These are phyloP conservation scores for Lottia gigantea DNA, from an alignment of 2,888 invertebrate genomes.

Conservation along the genomic window DNA sequence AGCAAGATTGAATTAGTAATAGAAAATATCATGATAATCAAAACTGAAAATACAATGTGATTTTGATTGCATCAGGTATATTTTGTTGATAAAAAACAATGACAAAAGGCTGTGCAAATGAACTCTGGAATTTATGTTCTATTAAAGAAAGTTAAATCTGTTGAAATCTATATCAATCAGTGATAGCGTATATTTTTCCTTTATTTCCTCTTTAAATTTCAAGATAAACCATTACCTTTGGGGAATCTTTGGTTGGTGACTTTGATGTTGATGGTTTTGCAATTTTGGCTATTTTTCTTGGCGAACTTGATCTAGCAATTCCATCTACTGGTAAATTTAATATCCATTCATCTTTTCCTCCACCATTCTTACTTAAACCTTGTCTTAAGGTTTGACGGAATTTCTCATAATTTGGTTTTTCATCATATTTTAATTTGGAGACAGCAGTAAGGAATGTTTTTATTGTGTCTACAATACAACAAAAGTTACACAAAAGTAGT, in stretches of 20 bases:
- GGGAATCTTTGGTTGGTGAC: conserved; percentile 16
- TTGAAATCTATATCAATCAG: no score
- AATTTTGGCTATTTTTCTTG: not conserved
- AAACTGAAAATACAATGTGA: no score
- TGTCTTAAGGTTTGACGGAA: conserved; percentile 78
- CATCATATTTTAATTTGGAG: conserved; percentile 78
- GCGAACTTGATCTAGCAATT: not conserved
- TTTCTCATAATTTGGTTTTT: conserved; percentile 81
- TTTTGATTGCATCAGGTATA: no score
- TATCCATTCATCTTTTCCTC: conserved; percentile 51
- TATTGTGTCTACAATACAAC: conserved; percentile 69
- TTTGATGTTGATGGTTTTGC: conserved; percentile 18
- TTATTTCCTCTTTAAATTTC: no score
- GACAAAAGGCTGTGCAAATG: no score
- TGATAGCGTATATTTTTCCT: no score
- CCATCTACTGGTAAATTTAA: conserved; percentile 37
- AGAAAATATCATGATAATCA: no score
- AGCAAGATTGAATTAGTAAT: no score
- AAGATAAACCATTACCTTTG: not conserved
- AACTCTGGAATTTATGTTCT: no score
- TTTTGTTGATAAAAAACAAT: no score
- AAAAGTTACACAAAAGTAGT: conserved; percentile 12
- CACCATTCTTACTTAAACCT: conserved; percentile 71
- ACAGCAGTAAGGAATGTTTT: conserved; percentile 79
- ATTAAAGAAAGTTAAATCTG: no score